Percentiles rank a stretch among this genome's conserved stretches.
Conservation (phyloP, 2,797 vertebrate species). For the Thamnophis elegans region DNA sequence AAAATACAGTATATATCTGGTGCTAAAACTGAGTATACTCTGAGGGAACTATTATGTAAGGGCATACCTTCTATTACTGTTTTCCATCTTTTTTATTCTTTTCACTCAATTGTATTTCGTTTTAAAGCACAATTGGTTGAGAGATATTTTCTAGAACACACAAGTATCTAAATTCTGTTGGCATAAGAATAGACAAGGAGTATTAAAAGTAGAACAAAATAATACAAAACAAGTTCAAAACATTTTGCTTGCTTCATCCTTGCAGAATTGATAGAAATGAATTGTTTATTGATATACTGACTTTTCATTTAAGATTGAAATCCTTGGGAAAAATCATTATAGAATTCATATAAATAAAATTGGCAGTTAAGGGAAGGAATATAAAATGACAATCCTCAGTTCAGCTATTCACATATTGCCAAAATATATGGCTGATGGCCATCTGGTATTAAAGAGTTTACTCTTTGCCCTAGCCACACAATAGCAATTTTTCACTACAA, state of each 20-base stretch:
- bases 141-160: neutral
- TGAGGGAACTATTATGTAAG: neutral
- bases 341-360: slow-evolving; percentile 66
- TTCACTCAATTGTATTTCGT: neutral
- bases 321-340: slow-evolving; percentile 56
- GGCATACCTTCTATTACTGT: neutral
- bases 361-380: slow-evolving; percentile 47
- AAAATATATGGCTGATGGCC: slow-evolving; percentile 43
- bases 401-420: slow-evolving; percentile 45
- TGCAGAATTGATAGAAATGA: slow-evolving; percentile 58
- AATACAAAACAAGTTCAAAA: neutral
- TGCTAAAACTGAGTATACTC: neutral
- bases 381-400: slow-evolving; percentile 54
- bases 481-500: slow-evolving; percentile 46
- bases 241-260: slow-evolving; percentile 42
- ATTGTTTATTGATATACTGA: slow-evolving; percentile 60
- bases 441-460: slow-evolving; percentile 61
- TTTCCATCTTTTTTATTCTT: neutral
- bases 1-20: neutral
- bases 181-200: slow-evolving; percentile 20
- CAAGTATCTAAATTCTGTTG: slow-evolving; percentile 14
- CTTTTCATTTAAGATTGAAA: slow-evolving; percentile 59
- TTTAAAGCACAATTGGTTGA: neutral
- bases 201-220: slow-evolving; percentile 42
- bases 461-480: slow-evolving; percentile 53